Evolutionary conservation across 1,140 invertebrate genomes (phyloP), one percentile per base, ranked within the genome.

Genomic region (Euwallacea fornicatus): DNA sequence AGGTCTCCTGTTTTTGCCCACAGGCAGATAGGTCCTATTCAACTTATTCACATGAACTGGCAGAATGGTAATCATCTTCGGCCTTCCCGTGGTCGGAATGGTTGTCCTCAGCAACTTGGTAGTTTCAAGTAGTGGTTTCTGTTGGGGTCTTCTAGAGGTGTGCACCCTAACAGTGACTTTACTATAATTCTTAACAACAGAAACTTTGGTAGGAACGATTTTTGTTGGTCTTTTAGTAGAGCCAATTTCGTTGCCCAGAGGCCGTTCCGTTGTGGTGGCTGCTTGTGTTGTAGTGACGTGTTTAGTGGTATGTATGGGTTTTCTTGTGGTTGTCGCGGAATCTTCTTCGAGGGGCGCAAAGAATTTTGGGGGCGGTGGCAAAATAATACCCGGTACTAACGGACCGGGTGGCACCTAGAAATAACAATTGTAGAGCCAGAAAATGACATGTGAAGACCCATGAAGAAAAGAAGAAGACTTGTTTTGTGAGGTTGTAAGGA

Each of bases 311-410:
- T 68, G 21, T 50, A 55, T 69, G 15, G 71, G 69, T 70, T 50
- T 46, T 67, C 54, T 74, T 50, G 47, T 74, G 8, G 76, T 76
- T 47, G 70, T 68, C 7, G 60, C 70, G 43, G 68, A 53, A 54
- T 75, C 58, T 67, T 75, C 68, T 74, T 91, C 87, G 10, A 90
- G 81, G 4, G 86, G 84, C 0, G 88, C 88, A 76, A 95, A 95
- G 81, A 94, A 94, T 78, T 94, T 88, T 0, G 92, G 91, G 0
- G 93, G 93, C 0, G 93, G 93, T 4, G 93, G 93, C 43, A 95
- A 81, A 11, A 95, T 90, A 56, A 95, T 93, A 16, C 93, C 93
- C 3, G 93, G 93, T 6, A 94, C 93, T 55, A 95, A 80, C 0
- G 93, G 93, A 61, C 93, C 93, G 0, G 93, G 90, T 11, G 92